A percentile compares a stretch with the other conserved stretches of the same genome.
These are phyloP conservation scores for Merops nubicus DNA, from an alignment of 2,113 vertebrate species.

Conservation along the genomic window DNA sequence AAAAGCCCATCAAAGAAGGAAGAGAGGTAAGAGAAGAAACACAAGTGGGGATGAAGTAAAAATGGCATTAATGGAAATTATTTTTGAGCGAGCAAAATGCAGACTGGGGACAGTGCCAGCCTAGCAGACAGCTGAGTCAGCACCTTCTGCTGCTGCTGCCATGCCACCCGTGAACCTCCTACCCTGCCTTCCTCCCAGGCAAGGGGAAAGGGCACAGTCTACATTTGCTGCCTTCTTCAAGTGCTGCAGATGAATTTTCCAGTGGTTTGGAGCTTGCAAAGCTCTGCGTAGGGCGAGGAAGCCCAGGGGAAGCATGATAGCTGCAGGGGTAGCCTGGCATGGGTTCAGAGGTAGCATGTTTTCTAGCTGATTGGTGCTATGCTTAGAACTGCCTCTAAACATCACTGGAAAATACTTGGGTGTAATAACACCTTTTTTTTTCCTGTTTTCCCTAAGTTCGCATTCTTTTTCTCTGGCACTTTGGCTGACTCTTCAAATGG, in stretches of 20 bases:
- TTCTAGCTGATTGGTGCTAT: background rate
- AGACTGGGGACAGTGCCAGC: accelerated
- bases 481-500: background rate
- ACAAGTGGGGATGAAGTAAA: background rate
- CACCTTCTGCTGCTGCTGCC: background rate
- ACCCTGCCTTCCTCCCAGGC: background rate
- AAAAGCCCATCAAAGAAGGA: background rate
- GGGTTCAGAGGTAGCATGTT: background rate
- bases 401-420: conserved; percentile 22
- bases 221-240: background rate
- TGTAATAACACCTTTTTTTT: background rate
- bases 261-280: background rate
- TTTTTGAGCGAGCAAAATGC: background rate
- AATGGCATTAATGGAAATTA: background rate
- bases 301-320: background rate
- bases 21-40: background rate
- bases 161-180: background rate
- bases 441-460: background rate
- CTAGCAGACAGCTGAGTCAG: background rate
- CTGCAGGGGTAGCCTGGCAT: background rate
- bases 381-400: background rate
- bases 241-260: background rate
- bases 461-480: conserved; percentile 14
- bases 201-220: background rate
- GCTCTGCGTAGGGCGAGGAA: background rate